A percentile compares a stretch with the other conserved stretches of the same genome.
phyloP scores from a whole-genome alignment of 1,140 invertebrate species.

The Zophobas morio region DNA sequence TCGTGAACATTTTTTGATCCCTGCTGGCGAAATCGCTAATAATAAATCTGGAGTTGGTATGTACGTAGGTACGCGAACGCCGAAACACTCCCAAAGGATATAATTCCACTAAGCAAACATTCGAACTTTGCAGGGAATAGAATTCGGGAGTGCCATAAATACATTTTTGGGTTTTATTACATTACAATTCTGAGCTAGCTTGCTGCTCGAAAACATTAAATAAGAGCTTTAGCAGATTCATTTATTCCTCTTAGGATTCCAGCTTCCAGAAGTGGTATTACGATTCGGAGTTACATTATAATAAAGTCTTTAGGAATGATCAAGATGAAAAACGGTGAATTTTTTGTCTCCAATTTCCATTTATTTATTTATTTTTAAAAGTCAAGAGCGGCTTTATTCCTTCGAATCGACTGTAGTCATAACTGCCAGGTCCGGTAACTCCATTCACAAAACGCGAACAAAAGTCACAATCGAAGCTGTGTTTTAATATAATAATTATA shows the following conservation, averaged over 20 bases:
- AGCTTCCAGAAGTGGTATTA: no score
- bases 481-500: no score
- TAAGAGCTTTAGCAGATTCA: conserved; percentile 10
- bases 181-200: neutral
- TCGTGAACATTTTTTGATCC: conserved; percentile 1
- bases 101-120: conserved; percentile 15
- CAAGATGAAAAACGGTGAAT: no score
- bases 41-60: conserved; percentile 15
- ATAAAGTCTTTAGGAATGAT: no score
- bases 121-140: neutral
- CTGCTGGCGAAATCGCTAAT: neutral
- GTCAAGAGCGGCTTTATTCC: no score
- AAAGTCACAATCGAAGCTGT: no score
- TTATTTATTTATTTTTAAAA: no score
- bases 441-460: no score
- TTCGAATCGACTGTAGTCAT: no score
- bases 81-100: neutral
- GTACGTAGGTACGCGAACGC: neutral
- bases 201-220: neutral
- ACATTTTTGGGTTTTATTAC: conserved; percentile 15
- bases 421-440: no score
- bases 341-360: no score
- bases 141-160: conserved; percentile 12
- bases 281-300: no score
- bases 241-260: neutral